Percentiles rank a stretch among this genome's conserved stretches.
Evolutionary conservation across 35 echinoderm and acorn worm genomes (phyloP).

Genomic region (Holothuria glaberrima): DNA sequence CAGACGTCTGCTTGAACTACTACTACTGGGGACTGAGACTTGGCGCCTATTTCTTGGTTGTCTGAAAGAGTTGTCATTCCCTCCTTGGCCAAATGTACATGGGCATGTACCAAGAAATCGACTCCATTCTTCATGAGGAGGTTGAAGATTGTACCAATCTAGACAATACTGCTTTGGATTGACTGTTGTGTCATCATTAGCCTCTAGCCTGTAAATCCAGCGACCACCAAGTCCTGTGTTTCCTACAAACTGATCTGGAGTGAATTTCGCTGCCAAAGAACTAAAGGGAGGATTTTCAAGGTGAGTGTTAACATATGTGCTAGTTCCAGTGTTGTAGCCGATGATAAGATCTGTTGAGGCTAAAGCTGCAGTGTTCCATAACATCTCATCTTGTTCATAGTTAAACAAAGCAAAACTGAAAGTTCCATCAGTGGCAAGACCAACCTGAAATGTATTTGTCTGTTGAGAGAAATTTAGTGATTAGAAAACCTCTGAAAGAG

Average conservation of each 20-base stretch:
- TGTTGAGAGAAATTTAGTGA: not conserved
- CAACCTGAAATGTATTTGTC: constrained; percentile 95
- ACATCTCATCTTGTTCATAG: constrained; percentile 79
- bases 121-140: constrained; percentile 13
- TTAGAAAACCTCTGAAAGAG: no score
- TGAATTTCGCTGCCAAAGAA: constrained; percentile 29
- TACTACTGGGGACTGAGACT: not conserved
- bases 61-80: constrained; percentile 32
- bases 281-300: constrained; percentile 57
- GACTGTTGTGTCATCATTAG: constrained; percentile 51
- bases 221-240: constrained; percentile 25
- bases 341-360: constrained; percentile 72
- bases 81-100: constrained; percentile 47
- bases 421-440: constrained; percentile 75
- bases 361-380: constrained; percentile 69
- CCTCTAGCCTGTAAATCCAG: constrained; percentile 63
- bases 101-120: constrained; percentile 48
- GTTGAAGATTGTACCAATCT: constrained; percentile 26
- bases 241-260: constrained; percentile 68
- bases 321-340: constrained; percentile 70
- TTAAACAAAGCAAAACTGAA: constrained; percentile 89
- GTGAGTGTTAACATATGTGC: constrained; percentile 55
- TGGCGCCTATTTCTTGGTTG: not conserved
- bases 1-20: not conserved
- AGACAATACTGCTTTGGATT: constrained; percentile 53